phyloP scores from a whole-genome alignment of 2,113 vertebrate species.

The Clarias gariepinus region DNA sequence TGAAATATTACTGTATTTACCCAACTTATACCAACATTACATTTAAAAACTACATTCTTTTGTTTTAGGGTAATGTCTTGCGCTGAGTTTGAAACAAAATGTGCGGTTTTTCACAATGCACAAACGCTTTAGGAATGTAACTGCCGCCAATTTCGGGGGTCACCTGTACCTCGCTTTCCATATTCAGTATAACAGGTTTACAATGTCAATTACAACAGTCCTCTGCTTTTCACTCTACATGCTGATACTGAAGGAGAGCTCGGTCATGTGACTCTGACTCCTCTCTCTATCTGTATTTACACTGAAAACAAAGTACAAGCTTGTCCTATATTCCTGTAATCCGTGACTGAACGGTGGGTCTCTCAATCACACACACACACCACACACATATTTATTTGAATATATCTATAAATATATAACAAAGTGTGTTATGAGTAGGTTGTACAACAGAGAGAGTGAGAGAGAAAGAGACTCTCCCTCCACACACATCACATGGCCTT shows the following conservation, averaged over 20 bases:
- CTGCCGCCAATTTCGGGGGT: too few species aligned
- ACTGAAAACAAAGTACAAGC: neutral
- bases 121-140: too few species aligned
- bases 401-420: too few species aligned
- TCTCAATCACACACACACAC: neutral
- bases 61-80: too few species aligned
- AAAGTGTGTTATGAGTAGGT: too few species aligned
- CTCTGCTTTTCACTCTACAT: neutral
- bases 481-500: neutral
- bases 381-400: neutral
- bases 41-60: too few species aligned
- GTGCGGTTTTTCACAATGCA: too few species aligned
- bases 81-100: too few species aligned
- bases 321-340: neutral
- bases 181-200: neutral
- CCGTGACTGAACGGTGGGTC: neutral
- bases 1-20: too few species aligned
- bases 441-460: neutral
- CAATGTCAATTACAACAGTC: too few species aligned
- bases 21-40: too few species aligned
- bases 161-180: neutral
- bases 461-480: neutral
- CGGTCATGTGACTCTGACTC: neutral
- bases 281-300: neutral
- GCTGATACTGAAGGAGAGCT: neutral